A percentile compares a stretch with the other conserved stretches of the same genome.
phyloP scores from a whole-genome alignment of 2,797 vertebrate species.

The Mastacembelus armatus region DNA sequence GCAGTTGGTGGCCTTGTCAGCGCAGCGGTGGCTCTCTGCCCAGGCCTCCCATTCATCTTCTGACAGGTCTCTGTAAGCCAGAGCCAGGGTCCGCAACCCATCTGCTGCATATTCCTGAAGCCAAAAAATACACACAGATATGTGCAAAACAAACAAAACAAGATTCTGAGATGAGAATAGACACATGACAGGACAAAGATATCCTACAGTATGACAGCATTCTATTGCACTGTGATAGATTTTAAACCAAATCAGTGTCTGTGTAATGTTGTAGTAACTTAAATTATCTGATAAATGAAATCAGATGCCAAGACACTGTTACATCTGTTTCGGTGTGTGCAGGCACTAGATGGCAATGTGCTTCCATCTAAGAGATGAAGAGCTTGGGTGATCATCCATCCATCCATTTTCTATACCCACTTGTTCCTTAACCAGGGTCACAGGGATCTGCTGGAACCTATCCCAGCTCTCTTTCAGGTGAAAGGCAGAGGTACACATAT shows the following conservation, averaged over 20 bases:
- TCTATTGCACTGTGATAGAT: background rate
- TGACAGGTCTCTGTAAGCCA: slow-evolving; percentile 92
- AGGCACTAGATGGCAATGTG: slow-evolving; percentile 68
- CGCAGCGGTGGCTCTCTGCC: slow-evolving; percentile 83
- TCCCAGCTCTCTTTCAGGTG: too few relatives aligned
- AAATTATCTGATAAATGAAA: too few relatives aligned
- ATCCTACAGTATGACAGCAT: too few relatives aligned
- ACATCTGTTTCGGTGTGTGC: background rate
- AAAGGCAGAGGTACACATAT: too few relatives aligned
- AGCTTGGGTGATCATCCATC: slow-evolving; percentile 70
- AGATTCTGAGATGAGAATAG: background rate
- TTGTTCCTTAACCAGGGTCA: too few relatives aligned
- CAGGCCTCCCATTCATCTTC: slow-evolving; percentile 89
- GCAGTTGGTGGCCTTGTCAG: slow-evolving; percentile 81
- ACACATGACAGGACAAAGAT: background rate
- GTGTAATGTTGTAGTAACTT: too few relatives aligned
- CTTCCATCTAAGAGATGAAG: background rate
- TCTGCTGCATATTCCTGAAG: slow-evolving; percentile 90
- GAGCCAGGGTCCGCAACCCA: slow-evolving; percentile 89
- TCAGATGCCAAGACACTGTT: background rate
- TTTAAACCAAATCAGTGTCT: background rate
- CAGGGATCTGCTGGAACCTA: too few relatives aligned
- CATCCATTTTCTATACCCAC: too few relatives aligned
- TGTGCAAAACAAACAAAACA: slow-evolving; percentile 14
- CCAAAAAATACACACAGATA: slow-evolving; percentile 22